phyloP scores from a whole-genome alignment of 53 echinoderm and acorn worm genomes.

The Zoroaster sp. region DNA sequence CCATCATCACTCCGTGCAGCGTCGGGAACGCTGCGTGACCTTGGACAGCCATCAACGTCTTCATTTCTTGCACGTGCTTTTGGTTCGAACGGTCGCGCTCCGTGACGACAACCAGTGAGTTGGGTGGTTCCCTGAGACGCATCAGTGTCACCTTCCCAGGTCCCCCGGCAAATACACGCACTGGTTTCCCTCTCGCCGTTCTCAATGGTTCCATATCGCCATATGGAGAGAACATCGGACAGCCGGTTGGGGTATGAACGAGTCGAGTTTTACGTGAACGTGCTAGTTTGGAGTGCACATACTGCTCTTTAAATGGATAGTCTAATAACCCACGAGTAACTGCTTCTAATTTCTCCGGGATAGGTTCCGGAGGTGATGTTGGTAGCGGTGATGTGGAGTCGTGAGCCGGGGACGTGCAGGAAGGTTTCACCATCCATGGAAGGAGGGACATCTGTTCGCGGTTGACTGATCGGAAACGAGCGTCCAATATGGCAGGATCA shows the following conservation, averaged over 20 bases:
- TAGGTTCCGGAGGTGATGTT: not conserved
- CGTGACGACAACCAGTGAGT: not conserved
- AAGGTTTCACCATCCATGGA: not conserved
- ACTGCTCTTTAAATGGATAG: not conserved
- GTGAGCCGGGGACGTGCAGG: not conserved
- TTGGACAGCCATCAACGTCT: not conserved
- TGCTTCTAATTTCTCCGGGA: not conserved
- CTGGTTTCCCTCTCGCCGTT: not conserved
- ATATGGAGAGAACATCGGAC: not conserved
- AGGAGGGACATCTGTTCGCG: not conserved
- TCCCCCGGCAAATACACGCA: not conserved
- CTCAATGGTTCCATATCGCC: not conserved
- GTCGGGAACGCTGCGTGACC: not conserved
- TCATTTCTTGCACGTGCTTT: not conserved
- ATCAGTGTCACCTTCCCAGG: not conserved
- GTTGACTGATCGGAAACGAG: not conserved
- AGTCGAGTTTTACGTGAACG: not conserved
- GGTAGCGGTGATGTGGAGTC: not conserved
- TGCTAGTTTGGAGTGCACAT: not conserved
- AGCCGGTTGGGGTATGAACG: not conserved
- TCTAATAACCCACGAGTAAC: not conserved
- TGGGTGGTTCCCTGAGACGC: not conserved
- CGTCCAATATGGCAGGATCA: not conserved
- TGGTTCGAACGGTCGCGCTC: not conserved
- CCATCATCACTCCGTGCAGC: not conserved